Percentiles rank a stretch among this genome's conserved stretches.
phyloP scores from a whole-genome alignment of 2,797 vertebrate genomes.

The Acrossocheilus fasciatus region DNA sequence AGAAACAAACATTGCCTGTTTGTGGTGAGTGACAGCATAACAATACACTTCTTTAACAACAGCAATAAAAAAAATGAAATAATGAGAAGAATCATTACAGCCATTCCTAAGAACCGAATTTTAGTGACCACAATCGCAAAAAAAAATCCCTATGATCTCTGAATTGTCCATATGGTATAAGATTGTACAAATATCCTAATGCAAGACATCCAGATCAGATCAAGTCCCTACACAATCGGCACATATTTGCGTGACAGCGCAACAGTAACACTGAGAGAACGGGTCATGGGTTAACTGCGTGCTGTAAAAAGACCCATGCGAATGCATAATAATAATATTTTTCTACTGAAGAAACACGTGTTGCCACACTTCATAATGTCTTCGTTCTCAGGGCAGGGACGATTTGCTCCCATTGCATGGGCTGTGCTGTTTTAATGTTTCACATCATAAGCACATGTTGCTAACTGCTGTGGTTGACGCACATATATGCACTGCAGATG shows the following conservation, averaged over 20 bases:
- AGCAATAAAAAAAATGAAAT: constrained; percentile 10
- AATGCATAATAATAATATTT: constrained; percentile 41
- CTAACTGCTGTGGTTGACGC: constrained; percentile 29
- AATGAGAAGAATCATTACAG: neutral
- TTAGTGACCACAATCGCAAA: constrained; percentile 20
- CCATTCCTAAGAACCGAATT: neutral
- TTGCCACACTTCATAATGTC: constrained; percentile 26
- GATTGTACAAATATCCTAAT: constrained; percentile 7
- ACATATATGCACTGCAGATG: constrained; percentile 41
- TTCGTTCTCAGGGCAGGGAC: constrained; percentile 3
- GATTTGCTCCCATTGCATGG: constrained; percentile 26
- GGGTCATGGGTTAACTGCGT: constrained; percentile 21
- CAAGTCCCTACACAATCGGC: neutral
- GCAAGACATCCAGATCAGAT: constrained; percentile 14
- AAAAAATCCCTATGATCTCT: neutral
- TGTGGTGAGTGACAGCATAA: constrained; percentile 17
- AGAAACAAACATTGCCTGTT: constrained; percentile 33
- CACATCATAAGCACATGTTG: constrained; percentile 37
- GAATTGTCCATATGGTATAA: neutral
- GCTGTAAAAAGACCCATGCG: constrained; percentile 23
- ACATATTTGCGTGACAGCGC: constrained; percentile 3
- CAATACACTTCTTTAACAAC: neutral
- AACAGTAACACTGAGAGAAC: neutral
- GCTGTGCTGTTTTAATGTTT: constrained; percentile 8
- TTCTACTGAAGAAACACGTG: constrained; percentile 34